A percentile compares a stretch with the other conserved stretches of the same genome.
These are phyloP conservation scores for Melieria omissa DNA, from an alignment of 2,888 invertebrate species.

Conservation along the genomic window DNA sequence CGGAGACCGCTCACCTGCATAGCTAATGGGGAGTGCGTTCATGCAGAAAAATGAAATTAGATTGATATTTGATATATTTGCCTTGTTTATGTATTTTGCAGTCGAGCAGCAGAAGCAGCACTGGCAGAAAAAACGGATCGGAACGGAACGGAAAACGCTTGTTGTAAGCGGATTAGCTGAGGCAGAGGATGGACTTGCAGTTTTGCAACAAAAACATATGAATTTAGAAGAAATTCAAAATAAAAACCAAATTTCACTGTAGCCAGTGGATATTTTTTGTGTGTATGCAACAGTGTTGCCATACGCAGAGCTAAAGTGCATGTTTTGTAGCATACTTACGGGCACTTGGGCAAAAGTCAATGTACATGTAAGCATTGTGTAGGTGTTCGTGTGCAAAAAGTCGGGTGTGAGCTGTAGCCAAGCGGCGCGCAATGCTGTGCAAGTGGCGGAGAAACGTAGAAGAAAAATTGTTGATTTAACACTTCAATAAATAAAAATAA, in stretches of 20 bases:
- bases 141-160: no score
- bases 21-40: constrained; percentile 36
- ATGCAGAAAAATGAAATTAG: constrained; percentile 58
- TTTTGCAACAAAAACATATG: no score
- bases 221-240: no score
- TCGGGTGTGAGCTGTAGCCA: background rate
- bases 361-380: background rate
- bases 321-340: constrained; percentile 6
- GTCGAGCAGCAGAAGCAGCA: no score
- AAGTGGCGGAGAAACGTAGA: background rate
- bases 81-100: constrained; percentile 13
- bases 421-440: background rate
- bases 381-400: background rate
- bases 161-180: no score
- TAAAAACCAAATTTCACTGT: no score
- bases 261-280: no score
- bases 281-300: no score
- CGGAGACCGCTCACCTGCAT: background rate
- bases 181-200: no score
- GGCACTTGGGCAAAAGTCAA: background rate
- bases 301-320: background rate
- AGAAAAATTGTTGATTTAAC: constrained; percentile 35
- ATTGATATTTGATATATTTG: constrained; percentile 58
- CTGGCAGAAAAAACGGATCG: no score
- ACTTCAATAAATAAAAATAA: constrained; percentile 43